Base-by-base conservation (phyloP, 2,888 invertebrate species). In the Athalia cordata region DNA sequence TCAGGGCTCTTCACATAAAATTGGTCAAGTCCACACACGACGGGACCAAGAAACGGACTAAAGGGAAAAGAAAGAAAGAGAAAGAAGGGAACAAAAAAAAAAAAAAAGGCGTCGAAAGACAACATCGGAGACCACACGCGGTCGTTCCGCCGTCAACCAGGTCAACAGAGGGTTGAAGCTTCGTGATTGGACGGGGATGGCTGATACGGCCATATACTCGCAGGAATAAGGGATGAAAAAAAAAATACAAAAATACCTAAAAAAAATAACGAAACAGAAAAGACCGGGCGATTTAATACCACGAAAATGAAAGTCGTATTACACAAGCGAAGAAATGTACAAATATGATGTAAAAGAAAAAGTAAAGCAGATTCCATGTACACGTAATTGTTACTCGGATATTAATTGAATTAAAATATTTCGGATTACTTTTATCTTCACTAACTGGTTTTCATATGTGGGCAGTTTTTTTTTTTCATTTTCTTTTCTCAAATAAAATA, bases 1-100 rank as follows among this genome's bases (percentile, higher is more conserved):
- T 55, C 65, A 66, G 66, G 47, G 6, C 77, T 47, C 47, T 55
- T 57, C 66, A 13, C 55, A 67, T 77, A 66, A 77, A 66, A 77
- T 77, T 66, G 55, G 15, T 66, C 43, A 29, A 76, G 76, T 49
- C 57, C 47, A 66, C 66, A 66, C 29, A 66, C 45, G 59, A 55
- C 0, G 11, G 15, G 55, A 29, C 29, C 29, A 29, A 62, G 62
- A 11, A 29, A 5, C 29, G 43, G 43, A 62, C 43, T 11, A n/a
- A 62, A 62, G 62, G 43, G 43, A 62, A 62, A 9, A n/a, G 13
- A 62, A 11, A 62, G 62, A 11, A 62, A 62, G 29, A 5, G 43
- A 15, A 62, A 29, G 15, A 29, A 9, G 9, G 29, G 15, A 8
- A 29, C 29, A 62, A 29, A 62, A 62, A 29, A 29, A 0, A n/a